A percentile compares a stretch with the other conserved stretches of the same genome.
Evolutionary conservation across 2,888 invertebrate genomes (phyloP).

Genomic region (Hyalella azteca): DNA sequence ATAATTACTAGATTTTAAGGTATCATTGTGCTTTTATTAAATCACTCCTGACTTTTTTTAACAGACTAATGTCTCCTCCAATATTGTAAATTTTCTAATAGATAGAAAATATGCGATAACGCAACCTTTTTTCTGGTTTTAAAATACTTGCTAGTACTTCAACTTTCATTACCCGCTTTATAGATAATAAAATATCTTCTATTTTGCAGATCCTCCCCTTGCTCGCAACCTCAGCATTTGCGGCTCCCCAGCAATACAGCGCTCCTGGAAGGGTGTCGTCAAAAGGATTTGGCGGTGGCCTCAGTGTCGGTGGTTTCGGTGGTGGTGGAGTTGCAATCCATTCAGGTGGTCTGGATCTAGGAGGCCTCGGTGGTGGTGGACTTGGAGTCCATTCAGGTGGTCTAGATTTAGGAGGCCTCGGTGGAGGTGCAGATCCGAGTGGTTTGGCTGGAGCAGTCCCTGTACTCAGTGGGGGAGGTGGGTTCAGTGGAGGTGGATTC

Average conservation of each 20-base stretch:
- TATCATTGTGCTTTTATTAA: not conserved
- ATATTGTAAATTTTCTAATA: not conserved
- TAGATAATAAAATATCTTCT: not conserved
- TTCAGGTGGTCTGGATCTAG: not conserved
- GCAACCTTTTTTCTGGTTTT: not conserved
- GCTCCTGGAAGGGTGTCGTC: not conserved
- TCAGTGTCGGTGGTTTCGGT: not conserved
- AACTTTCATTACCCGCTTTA: not conserved
- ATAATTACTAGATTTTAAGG: no score
- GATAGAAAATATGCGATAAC: not conserved
- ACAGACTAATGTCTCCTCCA: not conserved
- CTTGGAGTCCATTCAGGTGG: not conserved
- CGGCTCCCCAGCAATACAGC: not conserved
- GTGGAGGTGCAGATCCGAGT: no score
- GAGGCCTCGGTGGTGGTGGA: not conserved
- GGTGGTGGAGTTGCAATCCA: not conserved
- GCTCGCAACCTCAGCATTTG: not conserved
- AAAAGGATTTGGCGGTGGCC: not conserved
- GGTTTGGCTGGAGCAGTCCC: no score
- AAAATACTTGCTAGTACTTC: not conserved
- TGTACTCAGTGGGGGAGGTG: no score
- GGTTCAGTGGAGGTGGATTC: no score
- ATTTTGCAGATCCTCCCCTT: constrained; percentile 7
- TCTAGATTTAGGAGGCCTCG: no score
- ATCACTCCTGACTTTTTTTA: not conserved